Conservation (phyloP, 2,888 invertebrate genomes). For the Caenorhabditis macrosperma region DNA sequence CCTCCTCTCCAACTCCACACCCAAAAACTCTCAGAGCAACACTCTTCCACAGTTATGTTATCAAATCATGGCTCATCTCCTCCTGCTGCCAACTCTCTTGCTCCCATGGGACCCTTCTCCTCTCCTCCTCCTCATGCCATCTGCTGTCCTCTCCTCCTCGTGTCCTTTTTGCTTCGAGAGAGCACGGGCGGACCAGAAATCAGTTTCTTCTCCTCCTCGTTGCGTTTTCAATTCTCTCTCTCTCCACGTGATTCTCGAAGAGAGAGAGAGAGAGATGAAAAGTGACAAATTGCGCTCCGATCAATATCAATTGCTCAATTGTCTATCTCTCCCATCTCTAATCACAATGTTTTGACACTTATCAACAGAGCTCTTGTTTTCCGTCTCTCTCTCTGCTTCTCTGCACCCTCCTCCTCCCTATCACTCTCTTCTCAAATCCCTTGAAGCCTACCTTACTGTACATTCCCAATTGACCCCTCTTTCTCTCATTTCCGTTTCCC, state of each 20-base stretch:
- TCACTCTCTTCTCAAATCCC: neutral
- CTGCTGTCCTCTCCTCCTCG: slow-evolving; percentile 6
- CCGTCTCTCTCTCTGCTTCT: slow-evolving; percentile 1
- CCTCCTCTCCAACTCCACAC: too few species aligned
- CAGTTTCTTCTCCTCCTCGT: slow-evolving; percentile 7
- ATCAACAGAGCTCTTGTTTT: slow-evolving; percentile 1
- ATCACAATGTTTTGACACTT: slow-evolving; percentile 15
- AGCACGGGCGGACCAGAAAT: slow-evolving; percentile 33
- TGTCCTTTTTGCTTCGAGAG: too few species aligned
- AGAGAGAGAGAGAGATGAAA: neutral
- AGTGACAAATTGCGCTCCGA: slow-evolving; percentile 1
- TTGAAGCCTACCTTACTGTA: too few species aligned
- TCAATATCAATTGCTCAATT: neutral
- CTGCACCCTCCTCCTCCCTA: neutral
- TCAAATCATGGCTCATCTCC: slow-evolving; percentile 46
- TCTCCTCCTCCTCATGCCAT: neutral
- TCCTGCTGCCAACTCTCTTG: too few species aligned
- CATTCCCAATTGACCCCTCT: slow-evolving; percentile 6
- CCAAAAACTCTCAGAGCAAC: too few species aligned
- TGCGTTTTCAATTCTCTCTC: neutral
- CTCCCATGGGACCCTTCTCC: too few species aligned
- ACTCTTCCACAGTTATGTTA: neutral
- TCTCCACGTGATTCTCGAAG: neutral
- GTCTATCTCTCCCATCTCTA: neutral
- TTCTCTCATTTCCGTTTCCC: neutral